Conservation (phyloP, 1,140 invertebrate species). For the Vanessa tameamea region DNA sequence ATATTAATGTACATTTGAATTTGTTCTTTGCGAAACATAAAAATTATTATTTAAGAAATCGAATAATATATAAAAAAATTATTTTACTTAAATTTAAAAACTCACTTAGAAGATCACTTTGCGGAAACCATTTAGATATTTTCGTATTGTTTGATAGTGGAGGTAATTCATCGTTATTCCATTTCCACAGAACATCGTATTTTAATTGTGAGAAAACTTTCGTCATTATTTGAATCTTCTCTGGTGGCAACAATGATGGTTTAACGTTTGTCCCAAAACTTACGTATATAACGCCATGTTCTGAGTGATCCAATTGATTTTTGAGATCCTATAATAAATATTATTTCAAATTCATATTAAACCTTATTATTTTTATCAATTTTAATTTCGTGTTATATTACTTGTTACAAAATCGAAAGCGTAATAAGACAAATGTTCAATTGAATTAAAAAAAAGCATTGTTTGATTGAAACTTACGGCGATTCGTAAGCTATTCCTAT, state of each 20-base stretch:
- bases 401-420: too few species aligned
- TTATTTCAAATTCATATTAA: too few species aligned
- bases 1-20: too few species aligned
- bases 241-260: conserved; percentile 15
- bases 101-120: conserved; percentile 26
- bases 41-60: not conserved
- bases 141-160: conserved; percentile 23
- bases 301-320: conserved; percentile 20
- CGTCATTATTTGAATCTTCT: conserved; percentile 18
- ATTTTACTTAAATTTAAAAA: not conserved
- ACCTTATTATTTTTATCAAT: too few species aligned
- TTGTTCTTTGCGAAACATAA: not conserved
- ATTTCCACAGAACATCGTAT: conserved; percentile 28
- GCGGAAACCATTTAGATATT: conserved; percentile 25
- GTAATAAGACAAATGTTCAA: not conserved
- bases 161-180: conserved; percentile 22
- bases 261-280: conserved; percentile 32
- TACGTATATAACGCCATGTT: conserved; percentile 29
- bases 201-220: conserved; percentile 30
- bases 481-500: not conserved
- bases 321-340: conserved; percentile 15
- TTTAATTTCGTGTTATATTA: too few species aligned
- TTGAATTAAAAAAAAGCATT: not conserved
- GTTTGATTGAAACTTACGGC: not conserved
- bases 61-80: not conserved